Conservation (phyloP, 2,888 invertebrate genomes). For the Diarsia rubi region DNA sequence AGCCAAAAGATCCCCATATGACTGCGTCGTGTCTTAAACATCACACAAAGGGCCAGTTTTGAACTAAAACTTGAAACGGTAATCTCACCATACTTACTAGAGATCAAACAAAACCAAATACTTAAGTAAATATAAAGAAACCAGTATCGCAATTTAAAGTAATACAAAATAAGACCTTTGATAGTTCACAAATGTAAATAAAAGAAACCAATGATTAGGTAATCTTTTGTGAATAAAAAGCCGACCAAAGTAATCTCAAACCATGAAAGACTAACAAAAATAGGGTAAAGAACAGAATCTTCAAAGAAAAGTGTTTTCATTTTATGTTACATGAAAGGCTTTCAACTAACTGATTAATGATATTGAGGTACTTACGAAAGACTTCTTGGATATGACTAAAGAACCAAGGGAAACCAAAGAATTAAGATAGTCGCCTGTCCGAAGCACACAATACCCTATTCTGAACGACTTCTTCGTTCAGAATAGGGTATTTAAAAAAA, state of each 20-base stretch:
- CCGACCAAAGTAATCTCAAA: neutral
- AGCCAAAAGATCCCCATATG: neutral
- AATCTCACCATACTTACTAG: neutral
- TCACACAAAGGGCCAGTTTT: neutral
- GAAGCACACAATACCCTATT: neutral
- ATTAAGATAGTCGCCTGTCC: neutral
- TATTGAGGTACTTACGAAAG: neutral
- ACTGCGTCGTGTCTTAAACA: neutral
- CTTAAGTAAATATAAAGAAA: neutral
- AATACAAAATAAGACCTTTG: neutral
- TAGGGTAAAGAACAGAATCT: neutral
- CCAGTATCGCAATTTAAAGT: neutral
- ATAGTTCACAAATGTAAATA: neutral
- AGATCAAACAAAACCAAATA: neutral
- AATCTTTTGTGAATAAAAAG: neutral
- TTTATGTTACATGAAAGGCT: neutral
- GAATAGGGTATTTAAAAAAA: too few relatives aligned
- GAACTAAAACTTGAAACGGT: neutral
- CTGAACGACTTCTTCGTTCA: too few relatives aligned
- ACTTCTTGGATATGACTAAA: neutral
- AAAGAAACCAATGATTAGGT: neutral
- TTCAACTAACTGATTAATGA: neutral
- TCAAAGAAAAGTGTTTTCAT: neutral
- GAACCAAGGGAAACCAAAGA: neutral
- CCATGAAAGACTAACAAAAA: neutral